phyloP scores from a whole-genome alignment of 2,797 vertebrate genomes.

The Platalea minor region DNA sequence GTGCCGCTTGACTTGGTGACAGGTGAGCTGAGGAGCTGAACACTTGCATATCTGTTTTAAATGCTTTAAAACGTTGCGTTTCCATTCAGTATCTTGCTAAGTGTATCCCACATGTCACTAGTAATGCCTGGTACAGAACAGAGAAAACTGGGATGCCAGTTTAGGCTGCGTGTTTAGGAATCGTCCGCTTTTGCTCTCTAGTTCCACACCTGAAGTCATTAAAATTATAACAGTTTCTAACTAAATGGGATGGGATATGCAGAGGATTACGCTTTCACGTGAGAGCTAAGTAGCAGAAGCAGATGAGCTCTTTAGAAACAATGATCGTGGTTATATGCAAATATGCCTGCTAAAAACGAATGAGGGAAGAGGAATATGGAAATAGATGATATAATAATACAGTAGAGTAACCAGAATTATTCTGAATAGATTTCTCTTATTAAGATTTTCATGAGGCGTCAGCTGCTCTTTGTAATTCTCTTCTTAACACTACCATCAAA shows the following conservation, averaged over 20 bases:
- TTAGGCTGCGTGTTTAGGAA: background rate
- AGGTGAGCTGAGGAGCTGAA: background rate
- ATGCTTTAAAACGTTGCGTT: background rate
- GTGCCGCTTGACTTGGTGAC: background rate
- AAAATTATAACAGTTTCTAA: background rate
- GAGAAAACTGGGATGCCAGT: background rate
- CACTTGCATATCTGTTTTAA: background rate
- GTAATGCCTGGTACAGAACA: background rate
- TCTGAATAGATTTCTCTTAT: slow-evolving; percentile 13
- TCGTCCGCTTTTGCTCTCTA: background rate
- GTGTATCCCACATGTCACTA: background rate
- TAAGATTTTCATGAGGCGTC: background rate
- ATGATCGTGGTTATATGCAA: slow-evolving; percentile 13
- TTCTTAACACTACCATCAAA: slow-evolving; percentile 5
- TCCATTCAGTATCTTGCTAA: background rate
- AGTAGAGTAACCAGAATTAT: background rate
- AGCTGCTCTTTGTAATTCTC: background rate
- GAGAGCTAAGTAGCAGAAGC: background rate
- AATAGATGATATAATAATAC: slow-evolving; percentile 21
- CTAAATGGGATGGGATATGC: background rate
- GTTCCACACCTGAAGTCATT: background rate
- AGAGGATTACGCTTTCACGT: background rate
- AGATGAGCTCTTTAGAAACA: background rate
- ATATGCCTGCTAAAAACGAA: slow-evolving; percentile 4
- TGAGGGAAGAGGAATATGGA: background rate